A percentile compares a stretch with the other conserved stretches of the same genome.
Evolutionary conservation across 2,797 vertebrate species (phyloP).

Genomic region (Clarias fuscus): DNA sequence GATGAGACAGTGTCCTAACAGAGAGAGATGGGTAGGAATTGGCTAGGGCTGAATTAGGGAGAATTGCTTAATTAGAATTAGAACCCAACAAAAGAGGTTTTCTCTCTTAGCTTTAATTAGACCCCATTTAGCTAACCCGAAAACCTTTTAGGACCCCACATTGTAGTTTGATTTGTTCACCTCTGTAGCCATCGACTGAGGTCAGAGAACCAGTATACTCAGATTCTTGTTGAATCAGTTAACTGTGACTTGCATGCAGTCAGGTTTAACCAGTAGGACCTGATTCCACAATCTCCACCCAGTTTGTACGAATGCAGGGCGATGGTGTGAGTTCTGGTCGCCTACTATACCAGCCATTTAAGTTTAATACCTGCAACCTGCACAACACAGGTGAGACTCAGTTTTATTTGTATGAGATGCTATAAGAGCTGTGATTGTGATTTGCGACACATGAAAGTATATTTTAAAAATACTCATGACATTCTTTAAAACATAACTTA

Average conservation of each 20-base stretch:
- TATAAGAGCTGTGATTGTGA: background rate
- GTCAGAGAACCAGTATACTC: background rate
- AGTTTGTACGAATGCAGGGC: background rate
- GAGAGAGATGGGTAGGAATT: too few species aligned
- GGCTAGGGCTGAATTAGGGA: too few species aligned
- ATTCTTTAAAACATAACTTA: background rate
- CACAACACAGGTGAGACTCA: conserved; percentile 40
- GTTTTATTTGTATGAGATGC: background rate
- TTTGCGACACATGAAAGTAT: background rate
- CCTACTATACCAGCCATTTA: background rate
- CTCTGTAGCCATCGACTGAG: background rate
- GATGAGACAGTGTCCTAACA: too few species aligned
- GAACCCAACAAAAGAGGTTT: background rate
- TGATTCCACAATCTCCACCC: conserved; percentile 34
- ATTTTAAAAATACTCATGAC: background rate
- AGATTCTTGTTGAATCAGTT: background rate
- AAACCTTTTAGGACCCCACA: background rate
- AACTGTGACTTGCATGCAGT: background rate
- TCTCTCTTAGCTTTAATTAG: background rate
- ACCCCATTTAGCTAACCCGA: too few species aligned
- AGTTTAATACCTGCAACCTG: conserved; percentile 9
- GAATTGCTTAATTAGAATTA: too few species aligned
- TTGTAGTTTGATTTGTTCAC: background rate
- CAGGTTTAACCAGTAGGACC: conserved; percentile 49
- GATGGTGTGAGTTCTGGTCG: conserved; percentile 17